Evolutionary conservation across 37 sponge, comb jelly and placozoan genomes (phyloP).

Genomic region (Crambe crambe): DNA sequence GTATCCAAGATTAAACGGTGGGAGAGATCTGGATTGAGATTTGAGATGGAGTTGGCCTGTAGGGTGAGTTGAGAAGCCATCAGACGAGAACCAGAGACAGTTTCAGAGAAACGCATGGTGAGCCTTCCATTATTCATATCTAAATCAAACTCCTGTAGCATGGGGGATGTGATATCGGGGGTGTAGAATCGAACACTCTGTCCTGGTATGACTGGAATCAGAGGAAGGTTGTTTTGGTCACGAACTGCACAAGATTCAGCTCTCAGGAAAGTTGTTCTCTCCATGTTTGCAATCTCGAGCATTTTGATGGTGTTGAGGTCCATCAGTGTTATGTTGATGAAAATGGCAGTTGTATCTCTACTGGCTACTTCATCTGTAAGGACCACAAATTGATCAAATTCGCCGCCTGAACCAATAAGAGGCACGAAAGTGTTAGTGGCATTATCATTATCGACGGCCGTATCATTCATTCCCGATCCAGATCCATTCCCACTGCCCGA

Average conservation of each 20-base stretch:
- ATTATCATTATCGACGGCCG: conserved; percentile 8
- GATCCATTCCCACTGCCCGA: conserved; percentile 8
- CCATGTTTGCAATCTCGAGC: conserved; percentile 40
- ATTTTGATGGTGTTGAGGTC: conserved; percentile 80
- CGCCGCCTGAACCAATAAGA: neutral
- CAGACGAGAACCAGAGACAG: conserved; percentile 55
- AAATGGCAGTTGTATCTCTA: conserved; percentile 67
- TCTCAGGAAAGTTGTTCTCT: conserved; percentile 51
- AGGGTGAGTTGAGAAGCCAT: conserved; percentile 59
- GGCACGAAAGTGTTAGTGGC: conserved; percentile 18
- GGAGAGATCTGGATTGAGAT: neutral
- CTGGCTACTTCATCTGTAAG: conserved; percentile 25
- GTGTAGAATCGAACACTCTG: conserved; percentile 50
- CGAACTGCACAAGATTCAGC: conserved; percentile 65
- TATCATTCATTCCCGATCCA: conserved; percentile 20
- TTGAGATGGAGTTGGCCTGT: conserved; percentile 12
- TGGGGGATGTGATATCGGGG: conserved; percentile 60
- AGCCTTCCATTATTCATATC: conserved; percentile 66
- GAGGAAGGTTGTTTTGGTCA: conserved; percentile 52
- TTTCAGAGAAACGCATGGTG: conserved; percentile 75
- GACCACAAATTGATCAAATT: conserved; percentile 55
- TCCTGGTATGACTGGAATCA: conserved; percentile 52
- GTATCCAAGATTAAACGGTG: conserved; percentile 42
- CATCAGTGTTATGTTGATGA: conserved; percentile 60
- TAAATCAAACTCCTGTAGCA: conserved; percentile 69